Evolutionary conservation across 2,888 invertebrate species (phyloP), one percentile per base, ranked within the genome.

Genomic region (Melieria crassipennis): DNA sequence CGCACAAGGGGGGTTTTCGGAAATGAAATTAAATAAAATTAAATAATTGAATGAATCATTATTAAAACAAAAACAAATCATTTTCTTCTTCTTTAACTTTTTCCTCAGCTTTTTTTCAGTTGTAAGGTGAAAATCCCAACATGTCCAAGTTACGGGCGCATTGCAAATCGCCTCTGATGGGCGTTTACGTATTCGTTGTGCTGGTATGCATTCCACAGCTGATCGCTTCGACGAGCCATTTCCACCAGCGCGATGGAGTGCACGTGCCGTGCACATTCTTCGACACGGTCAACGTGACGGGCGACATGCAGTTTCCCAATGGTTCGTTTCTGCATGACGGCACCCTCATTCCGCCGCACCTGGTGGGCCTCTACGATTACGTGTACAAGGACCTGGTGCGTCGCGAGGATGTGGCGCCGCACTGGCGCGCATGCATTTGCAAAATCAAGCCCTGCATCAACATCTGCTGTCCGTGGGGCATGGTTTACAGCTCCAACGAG

Each of bases 371-470:
- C 4, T 86, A 82, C 45, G 81, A 84, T 65, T 84, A 84, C 68
- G 76, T 82, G 3, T 82, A 83, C 7, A 79, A 79, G 16, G 81
- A 83, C 50, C 74, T 78, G 4, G 75, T 79, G 0, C 60, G 78
- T 72, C 79, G 81, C 0, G 61, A 81, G 0, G 79, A 81, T 45
- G 84, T 81, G 3, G 69, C 78, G 4, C 78, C 81, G 4, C 84
- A 85, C 73, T 69, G 76, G n/a, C 82, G 86, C 3, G 87, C 85
- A 3, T 87, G 87, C 69, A 79, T 86, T 43, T 87, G 87, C 69
- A 78, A 81, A 30, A 50, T 86, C n/a, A 84, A 82, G 74, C 73
- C 82, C 1, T 87, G 87, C 71, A 77, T 87, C 4, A 83, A 86
- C 52, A 80, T 87, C 11, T 87, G 87, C 71, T 87, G 87, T 72